Base-by-base conservation (phyloP, 2,113 vertebrate species). In the Forbesichthys agassizii region DNA sequence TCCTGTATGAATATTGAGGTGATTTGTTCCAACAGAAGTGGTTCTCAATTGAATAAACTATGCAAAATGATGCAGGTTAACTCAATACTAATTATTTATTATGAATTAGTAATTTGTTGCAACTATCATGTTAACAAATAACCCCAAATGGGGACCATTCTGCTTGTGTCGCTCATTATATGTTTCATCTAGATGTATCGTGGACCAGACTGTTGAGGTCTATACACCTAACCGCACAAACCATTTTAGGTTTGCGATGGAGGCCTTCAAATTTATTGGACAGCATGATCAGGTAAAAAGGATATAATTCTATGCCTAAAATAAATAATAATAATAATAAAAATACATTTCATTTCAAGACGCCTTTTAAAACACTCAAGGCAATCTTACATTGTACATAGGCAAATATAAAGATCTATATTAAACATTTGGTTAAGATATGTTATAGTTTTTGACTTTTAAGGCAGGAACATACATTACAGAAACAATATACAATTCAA, bases 251-350 rank as follows among this genome's bases (percentile, higher is more conserved):
- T 91, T 92, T 83, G 83, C 79, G 81, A 79, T 92, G 46, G 86
- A 91, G 66, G 89, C 92, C 57, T 93, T 93, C 84, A 84, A 88
- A 61, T 93, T 93, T 73, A 91, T 92, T 47, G 90, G 91, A 18
- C 2, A 80, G 46, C 76, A 90, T 27, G 85, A 91, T 57, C 88
- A 91, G 82, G 90, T 92, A 69, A 86, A 20, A 33, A 56, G 1
- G 1, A 1, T 14, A 33, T 13, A 5, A 13, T 42, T 56, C 46
- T 55, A 42, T 42, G 5, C 36, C 11, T 12, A 42, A 42, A 36
- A 36, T 14, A 5, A n/a, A 27, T 27, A 3, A 27, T 27, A 27
- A 27, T 27, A 27, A 27, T 27, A 54, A 46, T 11, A 36, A 8
- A 13, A 27, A 59, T 11, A 58, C 33, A 14, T 16, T 6, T 18